Evolutionary conservation across 1,140 invertebrate genomes (phyloP).

Genomic region (Drosophila kikkawai): DNA sequence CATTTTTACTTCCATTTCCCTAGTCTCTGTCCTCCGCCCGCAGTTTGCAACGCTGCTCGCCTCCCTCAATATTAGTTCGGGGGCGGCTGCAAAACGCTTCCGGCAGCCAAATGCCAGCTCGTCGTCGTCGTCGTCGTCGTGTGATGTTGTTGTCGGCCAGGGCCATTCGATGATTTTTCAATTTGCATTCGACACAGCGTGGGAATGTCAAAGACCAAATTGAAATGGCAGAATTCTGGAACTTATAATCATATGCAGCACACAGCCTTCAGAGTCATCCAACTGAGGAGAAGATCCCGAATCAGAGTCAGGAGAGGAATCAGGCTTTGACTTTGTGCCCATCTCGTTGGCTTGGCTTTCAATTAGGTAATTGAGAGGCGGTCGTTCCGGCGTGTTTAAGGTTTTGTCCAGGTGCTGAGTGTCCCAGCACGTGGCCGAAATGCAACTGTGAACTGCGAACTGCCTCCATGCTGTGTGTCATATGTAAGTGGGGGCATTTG

Average conservation of each 20-base stretch:
- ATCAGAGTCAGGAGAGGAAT: conserved; percentile 20
- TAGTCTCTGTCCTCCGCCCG: neutral
- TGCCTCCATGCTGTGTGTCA: conserved; percentile 38
- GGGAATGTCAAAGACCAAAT: conserved; percentile 78
- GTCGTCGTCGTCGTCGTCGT: conserved; percentile 39
- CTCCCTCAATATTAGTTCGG: conserved; percentile 78
- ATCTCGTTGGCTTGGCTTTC: conserved; percentile 60
- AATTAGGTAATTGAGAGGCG: conserved; percentile 78
- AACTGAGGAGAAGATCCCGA: conserved; percentile 18
- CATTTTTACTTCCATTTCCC: conserved; percentile 5
- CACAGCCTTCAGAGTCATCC: conserved; percentile 18
- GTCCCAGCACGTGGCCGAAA: conserved; percentile 41
- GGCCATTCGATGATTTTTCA: conserved; percentile 76
- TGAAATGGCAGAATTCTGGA: conserved; percentile 71
- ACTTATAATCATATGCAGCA: conserved; percentile 75
- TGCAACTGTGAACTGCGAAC: conserved; percentile 40
- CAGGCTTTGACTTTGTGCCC: conserved; percentile 44
- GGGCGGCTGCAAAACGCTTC: conserved; percentile 74
- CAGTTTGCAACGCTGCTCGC: conserved; percentile 57
- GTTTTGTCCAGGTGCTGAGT: conserved; percentile 28
- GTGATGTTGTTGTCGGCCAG: conserved; percentile 44
- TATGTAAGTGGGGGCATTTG: conserved; percentile 59
- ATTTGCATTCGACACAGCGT: conserved; percentile 78
- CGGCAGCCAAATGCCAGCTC: conserved; percentile 64
- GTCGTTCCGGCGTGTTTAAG: conserved; percentile 45